Percentiles rank a stretch among this genome's conserved stretches.
Conservation (phyloP, 2,797 vertebrate genomes). For the Heteromormyrus szaboi region DNA sequence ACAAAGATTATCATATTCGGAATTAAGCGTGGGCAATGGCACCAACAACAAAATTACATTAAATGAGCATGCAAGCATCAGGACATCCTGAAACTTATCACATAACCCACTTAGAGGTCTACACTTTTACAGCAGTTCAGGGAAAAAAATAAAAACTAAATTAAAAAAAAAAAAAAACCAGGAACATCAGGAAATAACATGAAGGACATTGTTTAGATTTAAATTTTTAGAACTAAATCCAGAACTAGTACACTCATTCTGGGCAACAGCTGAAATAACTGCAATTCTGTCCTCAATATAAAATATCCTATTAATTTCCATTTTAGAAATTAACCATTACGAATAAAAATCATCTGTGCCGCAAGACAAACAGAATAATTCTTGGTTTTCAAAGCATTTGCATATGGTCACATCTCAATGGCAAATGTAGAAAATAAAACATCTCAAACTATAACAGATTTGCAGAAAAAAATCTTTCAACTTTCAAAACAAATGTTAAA, state of each 20-base stretch:
- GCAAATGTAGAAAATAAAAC: background rate
- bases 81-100: conserved; percentile 26
- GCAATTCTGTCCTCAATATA: background rate
- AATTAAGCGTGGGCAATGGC: conserved; percentile 39
- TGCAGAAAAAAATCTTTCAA: background rate
- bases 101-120: background rate
- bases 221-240: background rate
- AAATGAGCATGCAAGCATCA: conserved; percentile 22
- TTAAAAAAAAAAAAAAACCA: background rate
- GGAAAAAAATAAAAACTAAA: background rate
- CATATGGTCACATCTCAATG: background rate
- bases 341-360: background rate
- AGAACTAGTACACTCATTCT: background rate
- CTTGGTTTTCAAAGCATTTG: background rate
- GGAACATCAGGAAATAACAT: background rate
- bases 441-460: background rate
- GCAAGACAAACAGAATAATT: background rate
- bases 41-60: conserved; percentile 36
- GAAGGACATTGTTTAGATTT: background rate
- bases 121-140: background rate
- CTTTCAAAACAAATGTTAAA: background rate
- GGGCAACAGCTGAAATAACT: background rate
- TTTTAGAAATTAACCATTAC: background rate
- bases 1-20: background rate
- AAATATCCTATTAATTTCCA: background rate